A percentile compares a stretch with the other conserved stretches of the same genome.
Evolutionary conservation across 2,113 vertebrate species (phyloP).

Genomic region (Tricholaema leucomelas): DNA sequence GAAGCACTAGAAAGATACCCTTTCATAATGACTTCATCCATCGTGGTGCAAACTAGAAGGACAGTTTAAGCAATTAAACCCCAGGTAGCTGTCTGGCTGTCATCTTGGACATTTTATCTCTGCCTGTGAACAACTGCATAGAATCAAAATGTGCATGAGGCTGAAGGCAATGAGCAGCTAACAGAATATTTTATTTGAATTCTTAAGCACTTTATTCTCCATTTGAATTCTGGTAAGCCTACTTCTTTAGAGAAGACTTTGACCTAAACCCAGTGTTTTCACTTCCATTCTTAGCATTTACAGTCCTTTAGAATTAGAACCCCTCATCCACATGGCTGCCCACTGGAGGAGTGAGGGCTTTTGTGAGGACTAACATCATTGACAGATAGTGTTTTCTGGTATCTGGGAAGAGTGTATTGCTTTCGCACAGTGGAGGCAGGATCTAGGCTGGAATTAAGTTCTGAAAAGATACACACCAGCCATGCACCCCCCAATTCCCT

Average conservation of each 20-base stretch:
- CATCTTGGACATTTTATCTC: background rate
- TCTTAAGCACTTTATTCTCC: background rate
- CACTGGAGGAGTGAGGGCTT: constrained; percentile 15
- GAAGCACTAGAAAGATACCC: background rate
- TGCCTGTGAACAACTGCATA: background rate
- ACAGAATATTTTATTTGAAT: background rate
- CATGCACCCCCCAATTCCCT: background rate
- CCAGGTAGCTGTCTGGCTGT: background rate
- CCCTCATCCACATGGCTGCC: background rate
- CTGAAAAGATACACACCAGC: constrained; percentile 35
- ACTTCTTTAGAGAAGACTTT: background rate
- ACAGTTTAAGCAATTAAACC: background rate
- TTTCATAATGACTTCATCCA: background rate
- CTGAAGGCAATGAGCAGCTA: background rate
- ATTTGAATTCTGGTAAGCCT: background rate
- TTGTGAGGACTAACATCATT: constrained; percentile 54
- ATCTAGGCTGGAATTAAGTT: constrained; percentile 67
- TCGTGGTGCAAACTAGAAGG: background rate
- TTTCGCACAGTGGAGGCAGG: constrained; percentile 56
- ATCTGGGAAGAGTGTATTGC: constrained; percentile 61
- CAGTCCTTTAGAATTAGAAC: background rate
- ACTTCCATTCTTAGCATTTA: background rate
- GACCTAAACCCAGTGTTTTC: background rate
- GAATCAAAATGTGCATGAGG: background rate
- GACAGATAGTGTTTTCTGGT: constrained; percentile 54